Evolutionary conservation across 2,113 vertebrate genomes (phyloP), one percentile per base, ranked within the genome.

Genomic region (Pipra filicauda): DNA sequence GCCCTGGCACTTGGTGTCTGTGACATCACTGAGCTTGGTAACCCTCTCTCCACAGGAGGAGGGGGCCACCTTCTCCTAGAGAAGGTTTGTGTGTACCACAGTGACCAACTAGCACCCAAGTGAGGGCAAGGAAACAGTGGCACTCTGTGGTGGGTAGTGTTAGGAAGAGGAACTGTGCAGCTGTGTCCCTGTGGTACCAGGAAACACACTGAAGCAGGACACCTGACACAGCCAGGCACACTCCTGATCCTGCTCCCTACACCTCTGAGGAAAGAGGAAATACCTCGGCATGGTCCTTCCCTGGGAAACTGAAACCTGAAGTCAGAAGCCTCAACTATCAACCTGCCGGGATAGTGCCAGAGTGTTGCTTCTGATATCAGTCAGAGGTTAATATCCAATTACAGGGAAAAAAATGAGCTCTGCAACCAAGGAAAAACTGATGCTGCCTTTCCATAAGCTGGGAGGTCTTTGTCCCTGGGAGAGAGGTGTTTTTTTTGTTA

Each of bases 301-400:
- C 64, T 0, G 6, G 70, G 64, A 96, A 97, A 94, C 26, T 96
- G 94, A 97, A 91, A 96, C 94, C 89, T 87, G 59, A 76, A 94
- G 51, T 83, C 86, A 90, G 87, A 55, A 78, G 78, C 59, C 75
- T 67, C 88, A 74, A 19, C 65, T 54, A 57, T 43, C 0, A 4
- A 77, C 43, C 48, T 3, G 44, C 15, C 17, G 0, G 62, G 43
- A 76, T 15, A 48, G 87, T 87, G 94, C 91, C 95, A 96, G 89
- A 35, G 51, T 0, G 0, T 20, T 2, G 5, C 37, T 35, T 85
- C 69, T 71, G 65, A 9, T 76, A 80, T 85, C 78, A 54, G 51
- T 91, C 71, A 89, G 76, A 75, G 62, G 57, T 85, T 93, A 96
- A 96, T 85, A 91, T 69, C 82, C 81, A 83, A 41, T 76, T 84